Evolutionary conservation across 1,140 invertebrate genomes (phyloP).

Genomic region (Bombus confusus): DNA sequence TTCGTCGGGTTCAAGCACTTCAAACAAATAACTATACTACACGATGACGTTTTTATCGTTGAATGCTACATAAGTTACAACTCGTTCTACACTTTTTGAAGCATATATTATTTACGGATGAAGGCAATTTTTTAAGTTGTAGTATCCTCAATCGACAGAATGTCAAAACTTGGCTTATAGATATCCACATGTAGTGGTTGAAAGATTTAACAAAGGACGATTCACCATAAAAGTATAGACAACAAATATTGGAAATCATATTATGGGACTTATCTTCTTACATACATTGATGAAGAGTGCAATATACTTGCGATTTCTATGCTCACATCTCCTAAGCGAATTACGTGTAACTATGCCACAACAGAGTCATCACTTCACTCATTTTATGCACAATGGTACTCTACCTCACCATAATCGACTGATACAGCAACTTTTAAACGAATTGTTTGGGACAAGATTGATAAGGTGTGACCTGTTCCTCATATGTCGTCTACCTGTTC

Average conservation of each 20-base stretch:
- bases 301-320: neutral
- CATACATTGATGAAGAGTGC: neutral
- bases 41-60: too few species aligned
- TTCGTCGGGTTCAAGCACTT: too few species aligned
- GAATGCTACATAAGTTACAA: too few species aligned
- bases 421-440: neutral
- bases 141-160: neutral
- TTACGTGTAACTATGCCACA: neutral
- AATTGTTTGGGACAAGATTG: neutral
- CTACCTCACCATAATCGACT: neutral
- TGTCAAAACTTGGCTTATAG: neutral
- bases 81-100: too few species aligned
- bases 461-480: neutral
- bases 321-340: neutral
- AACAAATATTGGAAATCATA: neutral
- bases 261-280: neutral
- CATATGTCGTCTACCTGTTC: neutral
- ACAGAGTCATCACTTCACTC: neutral
- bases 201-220: neutral
- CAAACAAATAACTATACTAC: too few species aligned
- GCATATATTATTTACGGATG: neutral
- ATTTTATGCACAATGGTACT: neutral
- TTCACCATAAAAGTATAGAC: neutral
- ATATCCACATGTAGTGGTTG: neutral
- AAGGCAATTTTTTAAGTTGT: neutral